A percentile compares a stretch with the other conserved stretches of the same genome.
Conservation (phyloP, 2,113 vertebrate species). For the Malurus elegans region DNA sequence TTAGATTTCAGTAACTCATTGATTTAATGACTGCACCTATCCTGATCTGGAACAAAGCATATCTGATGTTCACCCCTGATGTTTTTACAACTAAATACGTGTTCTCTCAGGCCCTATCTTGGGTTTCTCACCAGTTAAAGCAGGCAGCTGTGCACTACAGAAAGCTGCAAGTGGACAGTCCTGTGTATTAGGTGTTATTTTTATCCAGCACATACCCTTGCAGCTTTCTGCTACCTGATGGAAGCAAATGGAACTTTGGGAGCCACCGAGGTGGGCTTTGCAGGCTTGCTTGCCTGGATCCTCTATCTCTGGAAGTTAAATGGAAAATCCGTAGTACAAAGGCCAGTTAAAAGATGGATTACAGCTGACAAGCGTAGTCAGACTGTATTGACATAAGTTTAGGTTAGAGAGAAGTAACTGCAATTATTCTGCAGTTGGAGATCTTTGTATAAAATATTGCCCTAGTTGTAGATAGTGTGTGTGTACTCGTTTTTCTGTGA, state of each 20-base stretch:
- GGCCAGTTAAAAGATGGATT: slow-evolving; percentile 55
- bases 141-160: neutral
- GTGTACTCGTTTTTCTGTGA: slow-evolving; percentile 22
- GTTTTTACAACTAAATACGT: neutral
- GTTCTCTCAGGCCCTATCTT: neutral
- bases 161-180: neutral
- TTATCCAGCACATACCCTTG: neutral
- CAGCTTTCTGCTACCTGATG: neutral
- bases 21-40: neutral
- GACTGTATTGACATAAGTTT: slow-evolving; percentile 60
- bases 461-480: slow-evolving; percentile 17
- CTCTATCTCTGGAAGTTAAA: neutral
- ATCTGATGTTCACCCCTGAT: neutral
- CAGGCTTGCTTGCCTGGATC: neutral
- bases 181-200: neutral
- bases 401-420: slow-evolving; percentile 52
- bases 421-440: slow-evolving; percentile 24
- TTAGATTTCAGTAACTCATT: neutral
- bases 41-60: neutral
- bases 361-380: slow-evolving; percentile 39
- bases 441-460: slow-evolving; percentile 54
- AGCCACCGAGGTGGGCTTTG: neutral
- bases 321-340: slow-evolving; percentile 6
- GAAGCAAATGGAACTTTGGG: neutral
- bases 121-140: neutral